Conservation (phyloP, 1,140 invertebrate genomes). For the Drosophila malerkotliana region DNA sequence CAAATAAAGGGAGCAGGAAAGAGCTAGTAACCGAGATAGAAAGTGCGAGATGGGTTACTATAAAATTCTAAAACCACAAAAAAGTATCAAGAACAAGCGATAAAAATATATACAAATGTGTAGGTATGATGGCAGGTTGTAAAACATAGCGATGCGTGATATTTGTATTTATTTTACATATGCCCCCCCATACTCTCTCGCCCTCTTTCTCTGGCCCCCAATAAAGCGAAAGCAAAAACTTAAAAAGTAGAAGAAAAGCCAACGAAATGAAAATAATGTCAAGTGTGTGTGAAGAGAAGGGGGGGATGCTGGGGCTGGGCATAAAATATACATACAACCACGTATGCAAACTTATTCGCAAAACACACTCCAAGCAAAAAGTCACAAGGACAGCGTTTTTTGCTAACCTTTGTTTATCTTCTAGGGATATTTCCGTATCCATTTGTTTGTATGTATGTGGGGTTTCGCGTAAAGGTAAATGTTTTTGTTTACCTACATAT, state of each 20-base stretch:
- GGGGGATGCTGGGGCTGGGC: conserved; percentile 10
- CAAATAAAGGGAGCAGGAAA: conserved; percentile 15
- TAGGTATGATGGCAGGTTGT: conserved; percentile 58
- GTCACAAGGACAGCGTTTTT: conserved; percentile 57
- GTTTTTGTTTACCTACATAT: conserved; percentile 52
- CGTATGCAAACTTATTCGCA: conserved; percentile 28
- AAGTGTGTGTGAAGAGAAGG: conserved; percentile 25
- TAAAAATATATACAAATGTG: conserved; percentile 53
- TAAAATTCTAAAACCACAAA: conserved; percentile 74
- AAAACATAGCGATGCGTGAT: conserved; percentile 70
- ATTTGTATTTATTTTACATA: conserved; percentile 67
- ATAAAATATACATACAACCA: conserved; percentile 22
- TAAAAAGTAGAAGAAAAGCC: conserved; percentile 24
- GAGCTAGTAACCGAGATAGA: no score
- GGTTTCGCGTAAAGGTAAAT: conserved; percentile 30
- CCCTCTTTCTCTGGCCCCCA: neutral
- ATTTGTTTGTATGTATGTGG: conserved; percentile 6
- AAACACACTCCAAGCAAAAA: conserved; percentile 45
- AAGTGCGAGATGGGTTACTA: conserved; percentile 30
- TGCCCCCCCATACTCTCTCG: neutral
- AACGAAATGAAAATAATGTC: conserved; percentile 60
- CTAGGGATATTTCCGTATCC: conserved; percentile 9
- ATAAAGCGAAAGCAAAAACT: conserved; percentile 38
- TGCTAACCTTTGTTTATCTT: conserved; percentile 50
- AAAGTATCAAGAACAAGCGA: conserved; percentile 52